Conservation (phyloP, 1,140 invertebrate species). For the Aphelinus atriplicis region DNA sequence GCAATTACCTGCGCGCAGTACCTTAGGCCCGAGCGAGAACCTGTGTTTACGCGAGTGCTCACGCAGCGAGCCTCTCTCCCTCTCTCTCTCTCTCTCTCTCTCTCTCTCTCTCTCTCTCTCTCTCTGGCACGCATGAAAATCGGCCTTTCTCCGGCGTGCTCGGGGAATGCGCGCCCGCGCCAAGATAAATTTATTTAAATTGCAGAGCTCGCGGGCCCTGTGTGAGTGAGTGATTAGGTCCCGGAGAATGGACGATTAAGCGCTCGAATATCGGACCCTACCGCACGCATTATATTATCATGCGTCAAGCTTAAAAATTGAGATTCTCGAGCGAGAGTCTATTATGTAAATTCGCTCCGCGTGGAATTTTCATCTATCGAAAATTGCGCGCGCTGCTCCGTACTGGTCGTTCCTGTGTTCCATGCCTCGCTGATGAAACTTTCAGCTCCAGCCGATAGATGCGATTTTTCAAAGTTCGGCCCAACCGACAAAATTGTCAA, state of each 20-base stretch:
- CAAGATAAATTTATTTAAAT: constrained; percentile 20
- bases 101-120: background rate
- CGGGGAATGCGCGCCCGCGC: background rate
- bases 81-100: background rate
- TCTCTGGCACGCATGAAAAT: constrained; percentile 13
- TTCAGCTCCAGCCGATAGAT: no score
- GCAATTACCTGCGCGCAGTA: constrained; percentile 47
- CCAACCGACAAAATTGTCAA: no score
- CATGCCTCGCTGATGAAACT: no score
- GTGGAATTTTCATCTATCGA: no score
- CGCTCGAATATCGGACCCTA: background rate
- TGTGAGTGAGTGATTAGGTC: constrained; percentile 12
- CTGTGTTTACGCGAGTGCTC: constrained; percentile 11
- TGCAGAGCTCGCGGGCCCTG: constrained; percentile 2
- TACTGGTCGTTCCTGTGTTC: no score
- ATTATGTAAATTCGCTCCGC: no score
- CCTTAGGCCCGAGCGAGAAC: background rate
- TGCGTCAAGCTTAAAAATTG: background rate
- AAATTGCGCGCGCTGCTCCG: no score
- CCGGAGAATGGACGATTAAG: constrained; percentile 8
- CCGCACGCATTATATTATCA: background rate
- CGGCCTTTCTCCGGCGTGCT: background rate
- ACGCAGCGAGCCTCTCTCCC: constrained; percentile 20
- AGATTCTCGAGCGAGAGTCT: no score
- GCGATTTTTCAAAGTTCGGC: no score